Evolutionary conservation across 2,113 vertebrate genomes (phyloP), one percentile per base, ranked within the genome.

Genomic region (Lipophrys pholis): DNA sequence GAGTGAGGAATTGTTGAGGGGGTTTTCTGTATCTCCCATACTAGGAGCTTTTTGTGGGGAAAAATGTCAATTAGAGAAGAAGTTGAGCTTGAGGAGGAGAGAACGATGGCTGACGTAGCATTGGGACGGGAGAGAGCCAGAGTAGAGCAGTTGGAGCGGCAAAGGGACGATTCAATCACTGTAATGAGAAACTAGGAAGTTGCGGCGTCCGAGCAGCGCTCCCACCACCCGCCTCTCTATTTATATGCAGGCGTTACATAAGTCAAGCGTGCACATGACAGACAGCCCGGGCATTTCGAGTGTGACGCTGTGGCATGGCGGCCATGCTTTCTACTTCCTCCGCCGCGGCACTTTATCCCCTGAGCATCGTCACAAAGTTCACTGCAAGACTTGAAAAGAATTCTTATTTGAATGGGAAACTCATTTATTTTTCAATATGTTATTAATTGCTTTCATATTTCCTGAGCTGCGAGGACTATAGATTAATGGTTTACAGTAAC

Each of bases 381-480:
- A 30, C 4, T 30, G 21, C 21, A n/a, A 58, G 49, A 39, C 45
- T 40, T 57, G 48, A 60, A 77, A 77, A 50, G 14, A 69, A 35
- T 73, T 42, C 40, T 54, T 65, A 45, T 72, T 73, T 61, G 12
- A 76, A 58, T 40, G 53, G 40, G 69, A 64, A 74, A 62, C 63
- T 64, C 5, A 73, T 68, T 76, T 61, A 62, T 73, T 75, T 78
- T 64, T 62, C 45, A 54, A 73, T 70, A 51, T 65, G 51, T 52
- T 57, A 69, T 76, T 76, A 78, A 70, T 70, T 78, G 55, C 35
- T 59, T 82, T 73, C 63, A 64, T 78, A 58, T 73, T 76, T 68
- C 75, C 21, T 36, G 58, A 68, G 53, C 40, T 39, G 48, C 46
- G 40, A 11, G 35, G 43, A 61, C 8, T 3, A 50, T 15, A 54